A percentile compares a stretch with the other conserved stretches of the same genome.
Evolutionary conservation across 1,140 invertebrate genomes (phyloP).

Genomic region (Helicoverpa armigera): DNA sequence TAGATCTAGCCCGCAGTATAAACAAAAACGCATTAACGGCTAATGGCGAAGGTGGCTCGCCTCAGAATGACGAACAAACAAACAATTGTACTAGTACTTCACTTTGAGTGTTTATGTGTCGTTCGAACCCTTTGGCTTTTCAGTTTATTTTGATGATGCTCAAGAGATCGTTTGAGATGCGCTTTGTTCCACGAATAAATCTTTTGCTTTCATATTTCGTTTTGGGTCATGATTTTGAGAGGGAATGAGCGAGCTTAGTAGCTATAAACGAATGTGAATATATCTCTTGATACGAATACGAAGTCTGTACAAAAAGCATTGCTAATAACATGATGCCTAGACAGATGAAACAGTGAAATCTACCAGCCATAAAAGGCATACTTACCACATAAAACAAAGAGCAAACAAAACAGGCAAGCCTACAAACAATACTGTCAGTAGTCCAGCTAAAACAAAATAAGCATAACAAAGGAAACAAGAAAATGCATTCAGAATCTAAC

Average conservation of each 20-base stretch:
- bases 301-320: neutral
- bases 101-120: constrained; percentile 48
- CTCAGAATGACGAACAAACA: constrained; percentile 63
- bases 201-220: constrained; percentile 3
- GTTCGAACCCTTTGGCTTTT: constrained; percentile 18
- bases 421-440: constrained; percentile 1
- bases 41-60: constrained; percentile 67
- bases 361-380: neutral
- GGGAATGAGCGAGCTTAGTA: neutral
- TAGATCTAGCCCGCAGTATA: constrained; percentile 38
- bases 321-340: neutral
- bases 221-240: neutral
- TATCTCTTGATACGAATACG: neutral
- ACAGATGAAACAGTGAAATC: neutral
- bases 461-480: constrained; percentile 3
- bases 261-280: neutral
- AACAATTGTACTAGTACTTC: constrained; percentile 52
- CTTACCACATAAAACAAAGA: neutral
- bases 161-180: constrained; percentile 32
- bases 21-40: constrained; percentile 72
- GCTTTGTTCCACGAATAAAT: constrained; percentile 32
- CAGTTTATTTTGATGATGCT: constrained; percentile 37
- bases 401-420: neutral
- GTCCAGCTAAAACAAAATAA: constrained; percentile 10
- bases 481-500: constrained; percentile 17